These are phyloP conservation scores for Spinus pinus DNA, from an alignment of 2,797 vertebrate genomes.

Conservation along the genomic window DNA sequence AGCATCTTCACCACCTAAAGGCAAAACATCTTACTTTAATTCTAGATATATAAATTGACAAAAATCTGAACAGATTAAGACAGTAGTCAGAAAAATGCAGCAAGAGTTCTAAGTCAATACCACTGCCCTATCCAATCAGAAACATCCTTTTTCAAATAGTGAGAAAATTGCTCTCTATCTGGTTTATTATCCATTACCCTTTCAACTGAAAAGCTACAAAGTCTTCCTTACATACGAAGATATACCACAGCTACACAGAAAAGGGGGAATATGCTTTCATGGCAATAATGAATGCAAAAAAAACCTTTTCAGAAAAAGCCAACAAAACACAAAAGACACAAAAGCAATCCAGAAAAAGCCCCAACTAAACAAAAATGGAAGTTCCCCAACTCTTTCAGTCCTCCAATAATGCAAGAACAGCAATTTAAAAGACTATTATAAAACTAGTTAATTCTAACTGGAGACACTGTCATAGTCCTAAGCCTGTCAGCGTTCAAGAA, in stretches of 20 bases:
- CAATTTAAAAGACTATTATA: neutral
- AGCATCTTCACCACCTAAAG: neutral
- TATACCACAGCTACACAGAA: neutral
- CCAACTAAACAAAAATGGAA: neutral
- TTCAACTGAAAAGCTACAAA: neutral
- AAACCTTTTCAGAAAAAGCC: neutral
- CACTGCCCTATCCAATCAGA: neutral
- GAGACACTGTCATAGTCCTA: neutral
- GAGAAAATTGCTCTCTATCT: neutral
- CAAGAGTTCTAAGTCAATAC: neutral
- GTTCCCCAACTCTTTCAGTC: rapidly evolving
- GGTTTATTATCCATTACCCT: neutral
- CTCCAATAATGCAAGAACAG: neutral
- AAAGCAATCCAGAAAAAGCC: neutral
- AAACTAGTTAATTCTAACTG: neutral
- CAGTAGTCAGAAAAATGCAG: neutral
- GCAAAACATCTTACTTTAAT: neutral
- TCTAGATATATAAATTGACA: neutral
- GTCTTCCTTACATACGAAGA: neutral
- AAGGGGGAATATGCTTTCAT: neutral
- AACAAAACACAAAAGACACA: neutral
- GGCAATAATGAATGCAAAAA: neutral
- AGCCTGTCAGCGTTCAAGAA: neutral
- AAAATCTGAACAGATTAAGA: neutral
- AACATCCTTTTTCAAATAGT: neutral